A percentile compares a stretch with the other conserved stretches of the same genome.
Evolutionary conservation across 2,113 vertebrate species (phyloP).

Genomic region (Speoplatyrhinus poulsoni): DNA sequence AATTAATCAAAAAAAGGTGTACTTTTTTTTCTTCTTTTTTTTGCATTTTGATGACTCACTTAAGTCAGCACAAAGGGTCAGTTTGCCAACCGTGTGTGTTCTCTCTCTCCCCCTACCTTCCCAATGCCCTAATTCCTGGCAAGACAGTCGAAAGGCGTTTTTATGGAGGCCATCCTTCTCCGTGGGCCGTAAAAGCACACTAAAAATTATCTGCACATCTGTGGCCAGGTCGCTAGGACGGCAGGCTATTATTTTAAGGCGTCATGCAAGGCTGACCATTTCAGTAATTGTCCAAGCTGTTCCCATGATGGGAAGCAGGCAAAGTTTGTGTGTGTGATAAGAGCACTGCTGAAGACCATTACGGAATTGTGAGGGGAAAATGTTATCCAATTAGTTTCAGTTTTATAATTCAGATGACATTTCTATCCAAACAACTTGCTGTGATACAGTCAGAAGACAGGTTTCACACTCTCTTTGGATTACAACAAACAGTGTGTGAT

Average conservation of each 20-base stretch:
- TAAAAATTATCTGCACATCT: slow-evolving; percentile 48
- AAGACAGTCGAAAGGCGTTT: slow-evolving; percentile 17
- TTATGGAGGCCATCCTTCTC: slow-evolving; percentile 10
- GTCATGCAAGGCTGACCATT: slow-evolving; percentile 21
- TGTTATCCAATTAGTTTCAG: too few species aligned
- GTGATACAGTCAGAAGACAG: too few species aligned
- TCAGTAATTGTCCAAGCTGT: slow-evolving; percentile 41
- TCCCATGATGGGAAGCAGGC: slow-evolving; percentile 30
- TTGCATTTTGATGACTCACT: too few species aligned
- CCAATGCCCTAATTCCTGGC: slow-evolving; percentile 31
- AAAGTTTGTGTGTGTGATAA: slow-evolving; percentile 2
- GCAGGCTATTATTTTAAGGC: slow-evolving; percentile 24
- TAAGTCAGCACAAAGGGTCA: too few species aligned
- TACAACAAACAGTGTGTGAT: too few species aligned
- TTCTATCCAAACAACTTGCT: too few species aligned
- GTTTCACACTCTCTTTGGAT: too few species aligned
- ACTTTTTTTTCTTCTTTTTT: too few species aligned
- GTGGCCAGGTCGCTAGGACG: slow-evolving; percentile 35
- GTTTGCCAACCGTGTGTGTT: background rate
- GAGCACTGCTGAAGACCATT: background rate
- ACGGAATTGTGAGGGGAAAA: too few species aligned
- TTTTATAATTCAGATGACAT: too few species aligned
- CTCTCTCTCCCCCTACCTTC: background rate
- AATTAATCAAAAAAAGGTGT: too few species aligned
- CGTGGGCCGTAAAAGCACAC: slow-evolving; percentile 35